A percentile compares a stretch with the other conserved stretches of the same genome.
These are phyloP conservation scores for Rhinolophus ferrumequinum DNA, from an alignment of 2,113 vertebrate species.

Conservation along the genomic window DNA sequence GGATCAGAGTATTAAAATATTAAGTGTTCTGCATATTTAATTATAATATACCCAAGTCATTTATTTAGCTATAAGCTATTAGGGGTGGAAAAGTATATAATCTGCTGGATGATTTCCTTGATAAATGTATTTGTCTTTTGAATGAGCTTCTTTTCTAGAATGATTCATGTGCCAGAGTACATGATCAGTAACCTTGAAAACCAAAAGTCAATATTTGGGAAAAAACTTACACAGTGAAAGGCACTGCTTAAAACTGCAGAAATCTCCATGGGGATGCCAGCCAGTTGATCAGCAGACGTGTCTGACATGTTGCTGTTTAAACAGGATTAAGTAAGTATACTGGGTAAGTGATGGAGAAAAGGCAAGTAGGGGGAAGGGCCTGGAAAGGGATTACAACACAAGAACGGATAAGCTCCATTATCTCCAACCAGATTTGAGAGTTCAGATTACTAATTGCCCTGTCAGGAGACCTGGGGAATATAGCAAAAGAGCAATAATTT, in stretches of 20 bases:
- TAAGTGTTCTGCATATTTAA: constrained; percentile 71
- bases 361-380: neutral
- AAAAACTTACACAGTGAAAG: constrained; percentile 72
- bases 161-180: constrained; percentile 73
- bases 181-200: constrained; percentile 85
- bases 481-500: constrained; percentile 54
- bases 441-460: constrained; percentile 68
- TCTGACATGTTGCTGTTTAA: constrained; percentile 84
- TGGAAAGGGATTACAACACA: constrained; percentile 68
- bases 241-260: constrained; percentile 75
- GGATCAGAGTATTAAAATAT: constrained; percentile 49
- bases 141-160: constrained; percentile 81
- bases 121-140: constrained; percentile 85
- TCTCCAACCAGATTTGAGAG: constrained; percentile 68
- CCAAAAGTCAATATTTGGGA: constrained; percentile 84
- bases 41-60: constrained; percentile 66
- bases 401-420: constrained; percentile 67
- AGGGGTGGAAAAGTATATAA: constrained; percentile 75
- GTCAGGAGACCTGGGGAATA: constrained; percentile 66
- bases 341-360: constrained; percentile 48
- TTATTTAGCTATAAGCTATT: constrained; percentile 76
- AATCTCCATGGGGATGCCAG: constrained; percentile 74
- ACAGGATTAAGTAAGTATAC: constrained; percentile 81
- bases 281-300: constrained; percentile 75
- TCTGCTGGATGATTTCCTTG: constrained; percentile 80